phyloP scores from a whole-genome alignment of 2,113 vertebrate genomes.

The Labeo rohita region DNA sequence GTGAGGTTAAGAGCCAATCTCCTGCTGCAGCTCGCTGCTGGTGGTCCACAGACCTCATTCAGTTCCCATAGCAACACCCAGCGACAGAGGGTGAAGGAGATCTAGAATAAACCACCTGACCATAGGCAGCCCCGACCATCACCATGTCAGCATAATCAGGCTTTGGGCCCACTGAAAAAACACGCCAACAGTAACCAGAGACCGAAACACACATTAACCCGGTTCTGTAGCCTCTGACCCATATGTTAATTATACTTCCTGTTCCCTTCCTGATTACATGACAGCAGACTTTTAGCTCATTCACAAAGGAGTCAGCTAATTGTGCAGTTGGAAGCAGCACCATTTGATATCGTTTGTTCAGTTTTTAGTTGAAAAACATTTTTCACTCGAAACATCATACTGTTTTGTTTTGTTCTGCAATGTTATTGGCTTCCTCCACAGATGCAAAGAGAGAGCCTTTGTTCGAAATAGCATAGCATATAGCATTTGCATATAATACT shows the following conservation, averaged over 20 bases:
- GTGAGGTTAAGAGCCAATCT: slow-evolving; percentile 50
- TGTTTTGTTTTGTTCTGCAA: not conserved
- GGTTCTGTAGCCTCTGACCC: slow-evolving; percentile 66
- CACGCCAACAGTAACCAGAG: slow-evolving; percentile 63
- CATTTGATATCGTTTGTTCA: not conserved
- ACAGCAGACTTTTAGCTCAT: slow-evolving; percentile 67
- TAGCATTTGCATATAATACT: not conserved
- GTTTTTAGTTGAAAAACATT: not conserved
- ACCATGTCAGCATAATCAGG: slow-evolving; percentile 33
- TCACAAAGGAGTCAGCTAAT: slow-evolving; percentile 63
- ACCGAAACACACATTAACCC: slow-evolving; percentile 60
- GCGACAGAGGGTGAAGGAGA: slow-evolving; percentile 64
- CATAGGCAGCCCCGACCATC: slow-evolving; percentile 59
- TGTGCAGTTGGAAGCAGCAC: slow-evolving; percentile 22
- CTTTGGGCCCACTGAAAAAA: slow-evolving; percentile 66
- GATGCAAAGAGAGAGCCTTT: not conserved
- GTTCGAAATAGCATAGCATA: not conserved
- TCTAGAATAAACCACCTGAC: slow-evolving; percentile 59
- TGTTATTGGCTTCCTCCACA: not conserved
- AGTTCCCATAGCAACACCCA: slow-evolving; percentile 64
- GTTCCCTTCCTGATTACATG: slow-evolving; percentile 72
- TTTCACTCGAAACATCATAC: not conserved
- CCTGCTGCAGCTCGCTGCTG: slow-evolving; percentile 42
- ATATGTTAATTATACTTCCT: slow-evolving; percentile 76
- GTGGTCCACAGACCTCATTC: slow-evolving; percentile 55